Evolutionary conservation across 2,797 vertebrate species (phyloP), one percentile per base, ranked within the genome.

Genomic region (Falco rusticolus): DNA sequence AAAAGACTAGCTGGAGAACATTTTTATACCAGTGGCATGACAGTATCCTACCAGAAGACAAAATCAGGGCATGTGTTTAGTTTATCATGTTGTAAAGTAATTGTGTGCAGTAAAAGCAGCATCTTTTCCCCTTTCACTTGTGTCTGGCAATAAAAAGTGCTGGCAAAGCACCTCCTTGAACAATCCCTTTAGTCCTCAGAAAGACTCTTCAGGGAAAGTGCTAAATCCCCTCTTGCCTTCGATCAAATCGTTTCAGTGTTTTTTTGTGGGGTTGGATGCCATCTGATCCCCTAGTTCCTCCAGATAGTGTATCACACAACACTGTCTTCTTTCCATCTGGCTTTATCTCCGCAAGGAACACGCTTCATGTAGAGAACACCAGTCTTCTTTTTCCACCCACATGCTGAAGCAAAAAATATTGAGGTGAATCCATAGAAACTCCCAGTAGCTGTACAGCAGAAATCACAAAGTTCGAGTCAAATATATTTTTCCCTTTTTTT

Each of bases 401-500:
- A 92, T 80, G 94, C 91, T 7, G 75, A 97, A 97, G 95, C 97
- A 98, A 97, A 98, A 98, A 97, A 98, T 37, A 80, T 89, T 97
- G 95, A 98, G 96, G 94, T 97, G 96, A 98, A 98, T 98, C 97
- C 97, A 96, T 95, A 98, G 97, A 98, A 98, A 98, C 95, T 98
- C 94, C 96, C 96, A 37, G 94, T 92, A 97, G 97, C 97, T 98
- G 91, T 98, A 98, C 95, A 98, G 97, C 94, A 97, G 96, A 97
- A 98, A 96, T 98, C 97, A 96, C 94, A 93, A 96, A 97, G 97
- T 98, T 97, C 70, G 54, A 97, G 97, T 98, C 97, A 97, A 96
- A 97, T 96, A 93, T 97, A 97, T 97, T 96, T 98, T 98, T 98
- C 98, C 98, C 98, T 98, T 99, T 98, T 98, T 98, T 98, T 98